These are phyloP conservation scores for Drosophila melanica DNA, from an alignment of 1,140 invertebrate species.

Conservation along the genomic window DNA sequence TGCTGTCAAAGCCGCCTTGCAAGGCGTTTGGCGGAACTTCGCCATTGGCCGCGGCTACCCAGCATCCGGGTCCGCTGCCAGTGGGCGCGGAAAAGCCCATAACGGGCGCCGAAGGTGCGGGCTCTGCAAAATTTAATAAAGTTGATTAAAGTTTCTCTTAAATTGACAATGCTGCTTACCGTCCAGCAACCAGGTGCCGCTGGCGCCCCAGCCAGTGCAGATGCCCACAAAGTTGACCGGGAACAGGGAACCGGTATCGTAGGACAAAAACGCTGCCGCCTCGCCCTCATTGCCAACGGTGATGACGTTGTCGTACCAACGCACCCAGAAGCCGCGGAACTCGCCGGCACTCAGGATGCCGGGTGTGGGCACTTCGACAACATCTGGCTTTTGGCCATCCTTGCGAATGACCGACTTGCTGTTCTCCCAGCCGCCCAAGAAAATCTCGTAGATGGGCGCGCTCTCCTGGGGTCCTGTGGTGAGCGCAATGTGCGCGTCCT, in stretches of 20 bases:
- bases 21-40: conserved; percentile 89
- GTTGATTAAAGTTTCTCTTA: conserved; percentile 7
- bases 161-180: conserved; percentile 84
- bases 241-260: conserved; percentile 88
- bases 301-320: conserved; percentile 88
- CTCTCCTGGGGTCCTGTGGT: conserved; percentile 87
- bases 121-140: conserved; percentile 25
- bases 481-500: conserved; percentile 92
- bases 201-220: conserved; percentile 93
- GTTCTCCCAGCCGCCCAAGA: conserved; percentile 93
- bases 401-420: conserved; percentile 92
- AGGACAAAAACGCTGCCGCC: conserved; percentile 88
- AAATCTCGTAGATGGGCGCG: conserved; percentile 91
- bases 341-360: conserved; percentile 88
- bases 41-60: conserved; percentile 88
- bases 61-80: conserved; percentile 84
- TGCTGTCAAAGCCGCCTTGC: conserved; percentile 89
- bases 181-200: conserved; percentile 92
- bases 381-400: conserved; percentile 91
- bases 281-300: conserved; percentile 85
- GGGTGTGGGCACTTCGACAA: conserved; percentile 89
- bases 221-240: conserved; percentile 90
- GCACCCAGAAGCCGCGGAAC: conserved; percentile 92
- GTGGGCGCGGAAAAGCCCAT: conserved; percentile 66
- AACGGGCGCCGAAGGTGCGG: conserved; percentile 56